Conservation (phyloP, 1,140 invertebrate species). For the Brachionus calyciflorus region DNA sequence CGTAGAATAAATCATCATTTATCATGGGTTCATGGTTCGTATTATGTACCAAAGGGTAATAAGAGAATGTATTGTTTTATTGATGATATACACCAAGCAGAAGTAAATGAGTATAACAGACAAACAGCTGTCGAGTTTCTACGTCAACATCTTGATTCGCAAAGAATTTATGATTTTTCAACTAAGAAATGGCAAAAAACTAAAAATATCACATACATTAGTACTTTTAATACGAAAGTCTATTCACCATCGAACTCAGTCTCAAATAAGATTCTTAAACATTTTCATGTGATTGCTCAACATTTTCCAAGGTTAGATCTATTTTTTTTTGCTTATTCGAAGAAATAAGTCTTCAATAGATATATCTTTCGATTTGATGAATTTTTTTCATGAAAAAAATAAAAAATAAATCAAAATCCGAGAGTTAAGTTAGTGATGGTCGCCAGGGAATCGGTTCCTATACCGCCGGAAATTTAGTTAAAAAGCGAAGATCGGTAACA, state of each 20-base stretch:
- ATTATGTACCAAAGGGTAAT: constrained; percentile 59
- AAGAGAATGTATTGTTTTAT: constrained; percentile 58
- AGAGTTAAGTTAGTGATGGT: too few species aligned
- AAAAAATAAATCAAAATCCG: too few species aligned
- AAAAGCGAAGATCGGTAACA: too few species aligned
- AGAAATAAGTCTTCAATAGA: too few species aligned
- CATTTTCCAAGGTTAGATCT: constrained; percentile 51
- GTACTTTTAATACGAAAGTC: constrained; percentile 55
- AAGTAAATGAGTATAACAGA: constrained; percentile 49
- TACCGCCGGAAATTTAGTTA: too few species aligned
- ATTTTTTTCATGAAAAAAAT: not conserved
- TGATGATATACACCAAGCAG: constrained; percentile 59
- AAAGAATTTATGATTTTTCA: constrained; percentile 56
- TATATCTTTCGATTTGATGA: too few species aligned
- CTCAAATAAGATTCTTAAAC: constrained; percentile 56
- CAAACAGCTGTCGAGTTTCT: constrained; percentile 59
- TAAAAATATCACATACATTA: constrained; percentile 58
- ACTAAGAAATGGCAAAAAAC: constrained; percentile 57
- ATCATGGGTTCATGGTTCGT: constrained; percentile 60
- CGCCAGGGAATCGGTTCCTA: too few species aligned
- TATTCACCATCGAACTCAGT: constrained; percentile 52
- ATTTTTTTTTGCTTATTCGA: not conserved
- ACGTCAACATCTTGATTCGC: constrained; percentile 59
- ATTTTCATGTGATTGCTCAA: constrained; percentile 58
- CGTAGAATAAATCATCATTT: constrained; percentile 56